These are phyloP conservation scores for Drosophila littoralis DNA, from an alignment of 1,140 invertebrate genomes.

Conservation along the genomic window DNA sequence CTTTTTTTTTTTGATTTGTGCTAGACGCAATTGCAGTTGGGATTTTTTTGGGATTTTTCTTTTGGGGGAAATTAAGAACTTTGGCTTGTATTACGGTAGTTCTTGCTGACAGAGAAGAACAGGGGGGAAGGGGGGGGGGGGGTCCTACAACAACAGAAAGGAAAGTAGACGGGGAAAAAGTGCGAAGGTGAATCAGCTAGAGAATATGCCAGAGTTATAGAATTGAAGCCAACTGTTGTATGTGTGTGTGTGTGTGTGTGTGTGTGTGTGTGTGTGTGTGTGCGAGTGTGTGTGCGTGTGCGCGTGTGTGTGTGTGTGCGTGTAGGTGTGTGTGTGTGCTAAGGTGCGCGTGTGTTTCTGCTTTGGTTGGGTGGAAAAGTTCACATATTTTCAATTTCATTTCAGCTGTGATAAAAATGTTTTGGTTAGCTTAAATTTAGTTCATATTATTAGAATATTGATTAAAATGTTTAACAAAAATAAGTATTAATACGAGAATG, in stretches of 20 bases:
- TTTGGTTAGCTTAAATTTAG: constrained; percentile 75
- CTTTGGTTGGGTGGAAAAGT: constrained; percentile 7
- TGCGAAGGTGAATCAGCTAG: constrained; percentile 5
- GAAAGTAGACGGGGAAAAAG: constrained; percentile 15
- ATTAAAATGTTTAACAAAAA: constrained; percentile 15
- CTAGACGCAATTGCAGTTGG: constrained; percentile 24
- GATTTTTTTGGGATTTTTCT: not conserved
- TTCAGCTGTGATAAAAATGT: constrained; percentile 65
- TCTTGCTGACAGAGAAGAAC: constrained; percentile 16
- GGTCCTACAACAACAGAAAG: not conserved
- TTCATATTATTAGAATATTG: constrained; percentile 50
- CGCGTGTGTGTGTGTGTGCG: not conserved
- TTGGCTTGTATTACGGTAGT: too few species aligned
- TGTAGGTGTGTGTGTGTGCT: constrained; percentile 25
- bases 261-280: constrained; percentile 8
- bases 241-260: constrained; percentile 8
- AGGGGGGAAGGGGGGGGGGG: not conserved
- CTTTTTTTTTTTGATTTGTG: constrained; percentile 1
- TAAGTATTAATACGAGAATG: constrained; percentile 7
- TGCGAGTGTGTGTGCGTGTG: too few species aligned
- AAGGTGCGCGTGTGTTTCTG: constrained; percentile 7
- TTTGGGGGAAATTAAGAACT: constrained; percentile 12
- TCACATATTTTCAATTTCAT: constrained; percentile 7
- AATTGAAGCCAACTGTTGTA: constrained; percentile 28
- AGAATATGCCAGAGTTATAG: constrained; percentile 1